These are phyloP conservation scores for Xiphophorus hellerii DNA, from an alignment of 2,113 vertebrate genomes.

Conservation along the genomic window DNA sequence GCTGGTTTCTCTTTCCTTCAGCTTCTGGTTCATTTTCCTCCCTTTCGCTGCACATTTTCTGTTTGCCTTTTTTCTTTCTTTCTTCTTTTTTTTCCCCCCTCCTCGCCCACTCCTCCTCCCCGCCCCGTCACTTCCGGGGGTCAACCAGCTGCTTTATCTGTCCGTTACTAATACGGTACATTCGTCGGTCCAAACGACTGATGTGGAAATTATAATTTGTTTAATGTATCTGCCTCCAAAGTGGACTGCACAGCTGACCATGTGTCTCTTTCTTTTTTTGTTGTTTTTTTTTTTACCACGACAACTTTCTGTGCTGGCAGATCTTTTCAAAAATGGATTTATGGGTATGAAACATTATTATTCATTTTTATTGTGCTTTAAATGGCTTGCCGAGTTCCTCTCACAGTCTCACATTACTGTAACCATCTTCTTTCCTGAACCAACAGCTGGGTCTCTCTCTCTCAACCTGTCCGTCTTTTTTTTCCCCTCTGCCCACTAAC, in stretches of 20 bases:
- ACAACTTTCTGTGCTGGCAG: slow-evolving; percentile 95
- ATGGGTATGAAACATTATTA: slow-evolving; percentile 95
- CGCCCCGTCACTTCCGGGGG: slow-evolving; percentile 61
- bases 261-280: slow-evolving; percentile 74
- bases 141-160: slow-evolving; percentile 82
- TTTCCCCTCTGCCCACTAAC: slow-evolving; percentile 63
- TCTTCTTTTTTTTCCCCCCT: slow-evolving; percentile 5
- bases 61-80: slow-evolving; percentile 1
- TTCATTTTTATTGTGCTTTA: slow-evolving; percentile 83
- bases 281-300: slow-evolving; percentile 59
- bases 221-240: slow-evolving; percentile 67
- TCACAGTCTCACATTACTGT: slow-evolving; percentile 79
- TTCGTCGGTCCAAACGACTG: slow-evolving; percentile 58
- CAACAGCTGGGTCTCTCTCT: slow-evolving; percentile 71
- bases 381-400: slow-evolving; percentile 80
- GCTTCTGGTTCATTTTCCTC: slow-evolving; percentile 59
- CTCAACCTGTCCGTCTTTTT: slow-evolving; percentile 67
- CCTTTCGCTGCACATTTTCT: slow-evolving; percentile 24
- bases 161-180: slow-evolving; percentile 78
- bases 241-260: slow-evolving; percentile 78
- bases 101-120: not conserved
- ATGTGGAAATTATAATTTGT: slow-evolving; percentile 48
- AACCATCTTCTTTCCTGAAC: slow-evolving; percentile 69
- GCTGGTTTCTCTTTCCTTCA: slow-evolving; percentile 55
- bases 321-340: slow-evolving; percentile 99